These are phyloP conservation scores for Empidonax traillii DNA, from an alignment of 2,113 vertebrate genomes.

Conservation along the genomic window DNA sequence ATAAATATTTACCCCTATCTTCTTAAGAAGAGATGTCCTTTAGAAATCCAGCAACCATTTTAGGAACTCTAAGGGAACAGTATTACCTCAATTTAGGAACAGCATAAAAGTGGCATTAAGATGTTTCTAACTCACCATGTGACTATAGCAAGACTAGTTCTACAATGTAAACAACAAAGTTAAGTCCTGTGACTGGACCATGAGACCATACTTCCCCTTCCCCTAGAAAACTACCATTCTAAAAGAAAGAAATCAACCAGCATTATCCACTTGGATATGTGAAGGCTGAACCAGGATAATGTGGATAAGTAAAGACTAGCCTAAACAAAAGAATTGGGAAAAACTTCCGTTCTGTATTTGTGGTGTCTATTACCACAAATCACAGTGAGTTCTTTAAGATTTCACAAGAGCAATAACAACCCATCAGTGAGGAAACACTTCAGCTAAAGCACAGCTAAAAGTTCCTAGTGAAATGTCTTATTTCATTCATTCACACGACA, in stretches of 20 bases:
- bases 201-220: background rate
- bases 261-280: background rate
- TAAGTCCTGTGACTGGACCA: background rate
- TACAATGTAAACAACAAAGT: background rate
- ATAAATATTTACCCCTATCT: background rate
- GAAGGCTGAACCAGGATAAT: background rate
- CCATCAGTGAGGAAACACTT: background rate
- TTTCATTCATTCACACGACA: background rate
- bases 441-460: background rate
- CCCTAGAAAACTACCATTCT: conserved; percentile 45
- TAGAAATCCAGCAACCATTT: background rate
- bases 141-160: background rate
- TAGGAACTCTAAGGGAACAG: background rate
- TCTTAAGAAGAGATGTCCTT: background rate
- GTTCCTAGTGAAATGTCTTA: background rate
- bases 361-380: background rate
- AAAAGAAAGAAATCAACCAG: conserved; percentile 19
- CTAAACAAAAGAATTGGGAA: background rate
- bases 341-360: background rate
- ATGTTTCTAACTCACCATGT: background rate
- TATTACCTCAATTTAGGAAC: background rate
- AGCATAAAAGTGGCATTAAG: background rate
- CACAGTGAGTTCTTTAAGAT: background rate
- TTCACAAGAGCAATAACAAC: background rate
- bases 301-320: background rate